Conservation (phyloP, 2,113 vertebrate genomes). For the Danionella cerebrum region DNA sequence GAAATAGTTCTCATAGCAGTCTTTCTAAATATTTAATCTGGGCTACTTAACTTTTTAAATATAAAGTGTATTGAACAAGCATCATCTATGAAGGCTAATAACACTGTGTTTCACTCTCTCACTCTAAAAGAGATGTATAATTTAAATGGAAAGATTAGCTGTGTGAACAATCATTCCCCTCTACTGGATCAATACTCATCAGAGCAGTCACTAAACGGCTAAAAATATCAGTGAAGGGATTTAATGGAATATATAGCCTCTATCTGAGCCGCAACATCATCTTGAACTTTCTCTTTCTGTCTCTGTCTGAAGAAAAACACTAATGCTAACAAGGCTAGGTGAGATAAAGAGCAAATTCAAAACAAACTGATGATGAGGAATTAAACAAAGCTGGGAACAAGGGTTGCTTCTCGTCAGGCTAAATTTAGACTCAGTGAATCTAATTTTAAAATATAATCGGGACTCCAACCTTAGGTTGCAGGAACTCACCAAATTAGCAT, state of each 20-base stretch:
- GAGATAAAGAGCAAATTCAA: neutral
- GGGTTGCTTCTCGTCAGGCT: neutral
- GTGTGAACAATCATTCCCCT: slow-evolving; percentile 6
- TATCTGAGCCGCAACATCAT: slow-evolving; percentile 6
- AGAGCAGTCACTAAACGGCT: slow-evolving; percentile 13
- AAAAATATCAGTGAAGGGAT: slow-evolving; percentile 15
- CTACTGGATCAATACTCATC: slow-evolving; percentile 19
- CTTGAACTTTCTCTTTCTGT: neutral
- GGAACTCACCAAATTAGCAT: neutral
- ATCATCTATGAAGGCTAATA: neutral
- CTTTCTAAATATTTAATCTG: slow-evolving; percentile 22
- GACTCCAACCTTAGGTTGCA: neutral
- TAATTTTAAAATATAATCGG: neutral
- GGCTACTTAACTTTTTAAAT: neutral
- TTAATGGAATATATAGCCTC: slow-evolving; percentile 12
- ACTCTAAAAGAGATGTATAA: neutral
- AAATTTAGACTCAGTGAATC: neutral
- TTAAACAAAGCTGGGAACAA: neutral
- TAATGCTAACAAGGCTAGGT: neutral
- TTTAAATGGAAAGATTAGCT: slow-evolving; percentile 17
- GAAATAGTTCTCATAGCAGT: neutral
- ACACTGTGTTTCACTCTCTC: neutral
- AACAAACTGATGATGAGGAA: neutral
- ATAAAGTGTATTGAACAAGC: no score
- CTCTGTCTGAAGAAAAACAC: neutral